phyloP scores from a whole-genome alignment of 1,140 invertebrate species.

The Drosophila nasuta region DNA sequence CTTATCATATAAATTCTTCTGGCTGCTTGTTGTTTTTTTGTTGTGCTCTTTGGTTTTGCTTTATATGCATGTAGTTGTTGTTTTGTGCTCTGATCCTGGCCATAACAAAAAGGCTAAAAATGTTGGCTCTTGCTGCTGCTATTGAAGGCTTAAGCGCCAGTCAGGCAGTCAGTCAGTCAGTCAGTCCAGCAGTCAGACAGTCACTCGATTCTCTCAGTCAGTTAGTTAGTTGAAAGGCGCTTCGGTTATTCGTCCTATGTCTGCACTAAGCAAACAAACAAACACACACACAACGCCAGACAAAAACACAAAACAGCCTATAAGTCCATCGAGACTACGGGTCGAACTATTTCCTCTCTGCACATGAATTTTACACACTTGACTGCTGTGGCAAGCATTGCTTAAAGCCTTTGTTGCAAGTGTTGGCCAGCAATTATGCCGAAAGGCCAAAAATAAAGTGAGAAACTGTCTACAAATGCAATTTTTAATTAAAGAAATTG shows the following conservation, averaged over 20 bases:
- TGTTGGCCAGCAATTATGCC: background rate
- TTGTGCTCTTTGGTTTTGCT: background rate
- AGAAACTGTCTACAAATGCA: too few relatives aligned
- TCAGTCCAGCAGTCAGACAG: background rate
- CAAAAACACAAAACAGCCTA: conserved; percentile 60
- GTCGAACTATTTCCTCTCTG: conserved; percentile 24
- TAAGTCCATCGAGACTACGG: conserved; percentile 22
- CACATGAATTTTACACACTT: conserved; percentile 52
- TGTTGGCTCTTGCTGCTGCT: conserved; percentile 61
- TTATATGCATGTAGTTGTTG: conserved; percentile 25
- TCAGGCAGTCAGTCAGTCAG: conserved; percentile 47
- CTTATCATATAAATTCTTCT: conserved; percentile 82
- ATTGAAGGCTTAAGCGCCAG: conserved; percentile 78
- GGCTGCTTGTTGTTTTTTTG: conserved; percentile 52
- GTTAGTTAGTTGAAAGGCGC: conserved; percentile 59
- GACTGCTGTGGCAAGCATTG: conserved; percentile 42
- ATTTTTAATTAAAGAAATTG: background rate
- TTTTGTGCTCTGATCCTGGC: conserved; percentile 57
- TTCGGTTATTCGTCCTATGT: conserved; percentile 16
- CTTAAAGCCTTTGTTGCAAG: conserved; percentile 33
- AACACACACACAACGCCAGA: conserved; percentile 59
- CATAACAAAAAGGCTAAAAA: conserved; percentile 79
- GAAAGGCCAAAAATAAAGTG: too few relatives aligned
- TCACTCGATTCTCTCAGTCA: conserved; percentile 40
- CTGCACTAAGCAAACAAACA: conserved; percentile 44